These are phyloP conservation scores for Lasioglossum leucozonium DNA, from an alignment of 2,888 invertebrate species.

Conservation along the genomic window DNA sequence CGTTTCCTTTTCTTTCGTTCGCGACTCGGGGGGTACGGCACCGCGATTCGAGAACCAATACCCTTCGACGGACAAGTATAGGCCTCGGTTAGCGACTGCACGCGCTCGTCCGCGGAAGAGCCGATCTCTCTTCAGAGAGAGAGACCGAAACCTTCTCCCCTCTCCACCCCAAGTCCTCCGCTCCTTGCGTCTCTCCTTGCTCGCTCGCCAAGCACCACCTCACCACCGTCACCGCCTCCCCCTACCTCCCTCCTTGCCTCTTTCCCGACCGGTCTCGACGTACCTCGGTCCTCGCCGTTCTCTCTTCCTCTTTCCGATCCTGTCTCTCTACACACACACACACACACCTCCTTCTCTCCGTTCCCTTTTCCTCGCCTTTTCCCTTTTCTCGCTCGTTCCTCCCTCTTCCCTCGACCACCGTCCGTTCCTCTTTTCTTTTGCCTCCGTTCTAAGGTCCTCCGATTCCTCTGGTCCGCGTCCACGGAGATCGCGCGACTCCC, in stretches of 20 bases:
- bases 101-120: constrained; percentile 80
- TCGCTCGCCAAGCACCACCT: constrained; percentile 13
- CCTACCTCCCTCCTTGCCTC: not conserved
- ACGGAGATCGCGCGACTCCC: constrained; percentile 71
- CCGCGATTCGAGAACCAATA: constrained; percentile 74
- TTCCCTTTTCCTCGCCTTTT: constrained; percentile 17
- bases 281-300: constrained; percentile 56
- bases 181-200: constrained; percentile 35
- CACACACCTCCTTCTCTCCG: constrained; percentile 55
- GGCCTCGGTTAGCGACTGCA: constrained; percentile 83
- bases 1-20: constrained; percentile 53
- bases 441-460: constrained; percentile 62
- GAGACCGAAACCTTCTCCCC: constrained; percentile 66
- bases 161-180: constrained; percentile 52
- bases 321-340: constrained; percentile 2
- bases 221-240: constrained; percentile 64
- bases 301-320: constrained; percentile 18
- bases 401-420: constrained; percentile 11
- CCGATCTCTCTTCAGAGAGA: constrained; percentile 78
- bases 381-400: constrained; percentile 52
- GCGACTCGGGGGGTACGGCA: constrained; percentile 65
- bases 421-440: constrained; percentile 18
- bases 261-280: constrained; percentile 31
- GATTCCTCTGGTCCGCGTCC: constrained; percentile 61
- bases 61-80: constrained; percentile 82